phyloP scores from a whole-genome alignment of 2,888 invertebrate genomes.

The Serripes groenlandicus region DNA sequence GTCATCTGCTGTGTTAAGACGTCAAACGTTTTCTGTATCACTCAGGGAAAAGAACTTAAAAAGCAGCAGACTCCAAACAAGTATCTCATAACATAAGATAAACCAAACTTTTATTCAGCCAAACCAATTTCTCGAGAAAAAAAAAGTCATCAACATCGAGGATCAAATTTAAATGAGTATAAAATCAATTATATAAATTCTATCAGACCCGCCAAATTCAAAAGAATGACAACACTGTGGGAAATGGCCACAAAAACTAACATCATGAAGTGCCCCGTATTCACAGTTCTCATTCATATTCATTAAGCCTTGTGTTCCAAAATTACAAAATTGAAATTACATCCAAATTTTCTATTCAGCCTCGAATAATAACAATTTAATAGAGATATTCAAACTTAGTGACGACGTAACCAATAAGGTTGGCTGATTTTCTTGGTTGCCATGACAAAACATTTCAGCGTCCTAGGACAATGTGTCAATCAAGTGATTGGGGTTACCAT shows the following conservation, averaged over 20 bases:
- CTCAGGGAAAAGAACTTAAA: too few relatives aligned
- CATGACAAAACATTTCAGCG: conserved; percentile 2
- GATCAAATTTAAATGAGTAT: too few relatives aligned
- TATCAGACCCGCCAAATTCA: too few relatives aligned
- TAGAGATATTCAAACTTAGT: conserved; percentile 12
- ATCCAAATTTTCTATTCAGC: conserved; percentile 8
- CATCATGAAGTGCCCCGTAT: background rate
- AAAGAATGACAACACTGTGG: too few relatives aligned
- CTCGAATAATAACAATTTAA: conserved; percentile 8
- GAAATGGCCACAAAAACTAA: conserved; percentile 3
- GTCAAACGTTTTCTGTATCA: too few relatives aligned
- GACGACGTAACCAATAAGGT: background rate
- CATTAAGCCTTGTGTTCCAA: conserved; percentile 17
- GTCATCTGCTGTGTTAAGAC: too few relatives aligned
- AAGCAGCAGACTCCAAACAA: too few relatives aligned
- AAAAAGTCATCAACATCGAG: too few relatives aligned
- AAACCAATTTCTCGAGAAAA: too few relatives aligned
- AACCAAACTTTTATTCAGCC: too few relatives aligned
- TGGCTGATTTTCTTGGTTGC: conserved; percentile 17
- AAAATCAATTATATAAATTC: too few relatives aligned
- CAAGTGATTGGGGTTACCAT: conserved; percentile 6
- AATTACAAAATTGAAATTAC: conserved; percentile 26
- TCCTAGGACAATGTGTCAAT: conserved; percentile 21
- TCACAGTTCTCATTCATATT: conserved; percentile 9
- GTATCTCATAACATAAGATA: too few relatives aligned